These are phyloP conservation scores for Heterochromis multidens DNA, from an alignment of 2,113 vertebrate genomes.

Conservation along the genomic window DNA sequence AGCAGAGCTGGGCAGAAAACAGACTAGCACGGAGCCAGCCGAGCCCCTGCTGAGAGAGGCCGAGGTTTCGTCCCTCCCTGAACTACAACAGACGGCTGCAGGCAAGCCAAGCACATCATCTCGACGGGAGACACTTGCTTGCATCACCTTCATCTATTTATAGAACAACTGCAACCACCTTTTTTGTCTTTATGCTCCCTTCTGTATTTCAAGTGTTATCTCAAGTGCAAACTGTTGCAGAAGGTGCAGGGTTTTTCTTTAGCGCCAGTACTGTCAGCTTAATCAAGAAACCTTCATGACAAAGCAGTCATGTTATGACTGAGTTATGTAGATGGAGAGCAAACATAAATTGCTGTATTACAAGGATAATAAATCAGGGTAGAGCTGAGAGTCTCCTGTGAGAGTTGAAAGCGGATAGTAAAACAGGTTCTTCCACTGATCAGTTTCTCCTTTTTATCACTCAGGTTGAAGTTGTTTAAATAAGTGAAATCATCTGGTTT, in stretches of 20 bases:
- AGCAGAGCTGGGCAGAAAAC: slow-evolving; percentile 5
- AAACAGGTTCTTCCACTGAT: slow-evolving; percentile 39
- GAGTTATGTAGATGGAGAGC: slow-evolving; percentile 33
- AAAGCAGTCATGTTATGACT: not conserved
- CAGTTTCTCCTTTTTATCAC: slow-evolving; percentile 6
- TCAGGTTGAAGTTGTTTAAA: slow-evolving; percentile 28
- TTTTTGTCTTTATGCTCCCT: slow-evolving; percentile 13
- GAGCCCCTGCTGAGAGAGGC: slow-evolving; percentile 59
- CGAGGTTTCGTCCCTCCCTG: slow-evolving; percentile 58
- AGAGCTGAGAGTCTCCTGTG: slow-evolving; percentile 16
- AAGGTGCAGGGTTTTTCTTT: not conserved
- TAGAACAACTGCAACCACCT: slow-evolving; percentile 64
- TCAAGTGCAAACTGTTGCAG: slow-evolving; percentile 29
- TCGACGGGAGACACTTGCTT: slow-evolving; percentile 71
- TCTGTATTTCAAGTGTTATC: not conserved
- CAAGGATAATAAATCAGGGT: slow-evolving; percentile 18
- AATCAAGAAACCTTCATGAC: not conserved
- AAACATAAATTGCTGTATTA: slow-evolving; percentile 22
- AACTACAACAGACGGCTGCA: slow-evolving; percentile 68
- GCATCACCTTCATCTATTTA: slow-evolving; percentile 76
- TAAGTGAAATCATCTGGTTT: slow-evolving; percentile 48
- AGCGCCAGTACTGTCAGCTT: not conserved
- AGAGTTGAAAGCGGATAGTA: not conserved
- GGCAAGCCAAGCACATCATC: slow-evolving; percentile 58
- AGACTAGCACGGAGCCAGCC: slow-evolving; percentile 10